phyloP scores from a whole-genome alignment of 2,888 invertebrate species.

The Nephrotoma flavescens region DNA sequence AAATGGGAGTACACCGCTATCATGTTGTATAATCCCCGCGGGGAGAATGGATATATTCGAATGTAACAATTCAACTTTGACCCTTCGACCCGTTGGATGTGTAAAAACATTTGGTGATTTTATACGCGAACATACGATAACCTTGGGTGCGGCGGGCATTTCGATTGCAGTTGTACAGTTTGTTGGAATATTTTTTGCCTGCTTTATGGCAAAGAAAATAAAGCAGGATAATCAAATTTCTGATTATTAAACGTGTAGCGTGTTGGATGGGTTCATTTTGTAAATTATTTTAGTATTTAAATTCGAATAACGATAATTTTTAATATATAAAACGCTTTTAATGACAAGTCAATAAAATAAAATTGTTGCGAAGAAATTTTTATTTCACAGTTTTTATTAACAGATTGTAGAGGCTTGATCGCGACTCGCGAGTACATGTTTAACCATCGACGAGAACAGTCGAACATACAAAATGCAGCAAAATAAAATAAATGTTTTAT shows the following conservation, averaged over 20 bases:
- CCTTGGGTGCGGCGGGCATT: conserved; percentile 58
- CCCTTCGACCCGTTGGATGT: conserved; percentile 35
- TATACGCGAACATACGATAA: conserved; percentile 48
- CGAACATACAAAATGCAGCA: no score
- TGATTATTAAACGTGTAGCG: background rate
- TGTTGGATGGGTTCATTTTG: background rate
- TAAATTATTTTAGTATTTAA: background rate
- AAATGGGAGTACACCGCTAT: conserved; percentile 33
- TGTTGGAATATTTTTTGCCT: conserved; percentile 29
- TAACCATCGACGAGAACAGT: no score
- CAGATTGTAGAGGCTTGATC: no score
- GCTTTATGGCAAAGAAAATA: conserved; percentile 29
- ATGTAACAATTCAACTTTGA: conserved; percentile 26
- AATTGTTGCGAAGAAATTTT: background rate
- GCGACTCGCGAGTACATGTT: no score
- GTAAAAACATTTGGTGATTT: conserved; percentile 39
- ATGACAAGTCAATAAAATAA: background rate
- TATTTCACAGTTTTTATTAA: background rate
- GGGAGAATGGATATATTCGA: conserved; percentile 30
- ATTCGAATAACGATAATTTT: background rate
- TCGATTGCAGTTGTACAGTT: conserved; percentile 58
- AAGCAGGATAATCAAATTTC: conserved; percentile 11
- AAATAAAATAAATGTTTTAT: no score
- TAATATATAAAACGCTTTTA: background rate
- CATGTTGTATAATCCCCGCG: conserved; percentile 41